Conservation (phyloP, 2,888 invertebrate species). For the Temnothorax rugatulus region DNA sequence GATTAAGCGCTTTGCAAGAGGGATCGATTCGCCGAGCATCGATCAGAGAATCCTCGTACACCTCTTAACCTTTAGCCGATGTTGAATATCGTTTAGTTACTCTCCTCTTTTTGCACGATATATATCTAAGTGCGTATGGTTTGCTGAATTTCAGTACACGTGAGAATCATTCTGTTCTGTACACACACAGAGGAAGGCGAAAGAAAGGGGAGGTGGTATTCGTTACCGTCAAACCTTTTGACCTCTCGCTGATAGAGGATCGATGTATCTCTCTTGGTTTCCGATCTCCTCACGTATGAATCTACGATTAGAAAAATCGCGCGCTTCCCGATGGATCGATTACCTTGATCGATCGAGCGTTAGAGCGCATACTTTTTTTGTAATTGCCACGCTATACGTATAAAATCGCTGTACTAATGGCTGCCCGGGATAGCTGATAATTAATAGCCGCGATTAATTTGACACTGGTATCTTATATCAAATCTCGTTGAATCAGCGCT, state of each 20-base stretch:
- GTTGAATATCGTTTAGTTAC: constrained; percentile 40
- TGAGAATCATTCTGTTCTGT: constrained; percentile 23
- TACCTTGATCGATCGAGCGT: constrained; percentile 37
- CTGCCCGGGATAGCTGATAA: constrained; percentile 29
- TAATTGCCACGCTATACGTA: constrained; percentile 25
- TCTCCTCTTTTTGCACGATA: constrained; percentile 31
- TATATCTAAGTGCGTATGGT: constrained; percentile 20
- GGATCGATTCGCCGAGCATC: constrained; percentile 67
- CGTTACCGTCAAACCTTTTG: constrained; percentile 47
- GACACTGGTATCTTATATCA: constrained; percentile 51
- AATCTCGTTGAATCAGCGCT: constrained; percentile 42
- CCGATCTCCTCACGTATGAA: constrained; percentile 24
- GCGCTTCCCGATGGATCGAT: constrained; percentile 23
- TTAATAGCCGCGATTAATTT: constrained; percentile 46
- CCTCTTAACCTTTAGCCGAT: constrained; percentile 40
- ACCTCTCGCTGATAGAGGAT: constrained; percentile 36
- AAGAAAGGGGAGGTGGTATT: constrained; percentile 7
- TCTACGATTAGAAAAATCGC: constrained; percentile 40
- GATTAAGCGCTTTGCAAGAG: constrained; percentile 69
- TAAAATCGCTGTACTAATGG: constrained; percentile 30
- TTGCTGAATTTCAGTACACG: constrained; percentile 38
- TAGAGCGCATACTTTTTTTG: constrained; percentile 28
- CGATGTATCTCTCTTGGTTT: constrained; percentile 26
- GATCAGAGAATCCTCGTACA: constrained; percentile 69
- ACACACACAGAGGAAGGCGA: background rate